Base-by-base conservation (phyloP, 2,113 vertebrate genomes). In the Menidia beryllina region DNA sequence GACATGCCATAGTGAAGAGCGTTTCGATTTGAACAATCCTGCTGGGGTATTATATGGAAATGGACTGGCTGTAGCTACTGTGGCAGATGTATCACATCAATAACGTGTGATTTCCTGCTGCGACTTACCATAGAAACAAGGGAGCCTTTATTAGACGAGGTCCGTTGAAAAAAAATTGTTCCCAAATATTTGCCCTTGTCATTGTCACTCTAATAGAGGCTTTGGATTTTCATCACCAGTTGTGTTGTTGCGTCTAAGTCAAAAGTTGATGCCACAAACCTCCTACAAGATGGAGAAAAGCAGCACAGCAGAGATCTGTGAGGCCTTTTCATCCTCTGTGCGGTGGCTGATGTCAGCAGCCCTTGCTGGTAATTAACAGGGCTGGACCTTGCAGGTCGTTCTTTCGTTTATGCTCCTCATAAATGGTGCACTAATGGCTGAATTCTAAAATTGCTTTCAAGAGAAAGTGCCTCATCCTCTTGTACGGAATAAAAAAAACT, bases 331-430 rank as follows among this genome's bases (percentile, higher is more conserved):
- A 48, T 78, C 10, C 34, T 78, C 55, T 21, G 25, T 49, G 67
- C 34, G 23, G 54, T 10, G 71, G 82, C 87, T 92, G 87, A 91
- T 90, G 90, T 90, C 87, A 91, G 90, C 88, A 90, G 85, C 71
- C 75, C 77, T 72, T 1, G 24, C 51, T 56, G 13, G 69, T 91
- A 91, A 92, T 92, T 91, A 92, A 88, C 83, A 72, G 78, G 38
- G 52, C 72, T 73, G 77, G 77, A 78, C 87, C 45, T 79, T 73
- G 58, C 71, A 47, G 72, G 69, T 78, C 83, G 84, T 89, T 85
- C n/a, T 85, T 73, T 92, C 83, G 92, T 91, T 86, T 91, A 88
- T 83, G 82, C 79, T 81, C 82, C 75, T 78, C 67, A 81, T 88
- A 91, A 90, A 91, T 87, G 79, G 70, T 3, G 15, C 86, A 70